Conservation (phyloP, 2,113 vertebrate species). For the Nibea albiflora region DNA sequence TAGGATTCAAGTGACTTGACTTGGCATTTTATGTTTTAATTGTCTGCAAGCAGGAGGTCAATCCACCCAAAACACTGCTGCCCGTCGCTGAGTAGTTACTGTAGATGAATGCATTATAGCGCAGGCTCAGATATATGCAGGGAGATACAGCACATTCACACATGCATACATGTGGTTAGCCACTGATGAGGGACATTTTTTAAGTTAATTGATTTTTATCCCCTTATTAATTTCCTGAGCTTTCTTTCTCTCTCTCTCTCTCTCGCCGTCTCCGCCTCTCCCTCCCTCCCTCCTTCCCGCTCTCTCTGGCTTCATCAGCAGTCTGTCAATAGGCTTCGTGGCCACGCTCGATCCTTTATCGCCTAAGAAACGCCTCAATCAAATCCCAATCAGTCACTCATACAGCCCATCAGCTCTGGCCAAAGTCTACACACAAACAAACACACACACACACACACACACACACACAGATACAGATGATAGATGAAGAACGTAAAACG, state of each 20-base stretch:
- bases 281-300: constrained; percentile 42
- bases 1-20: constrained; percentile 76
- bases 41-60: constrained; percentile 65
- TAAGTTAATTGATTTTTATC: constrained; percentile 85
- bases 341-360: constrained; percentile 80
- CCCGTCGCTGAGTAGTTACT: constrained; percentile 34
- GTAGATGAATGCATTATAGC: constrained; percentile 38
- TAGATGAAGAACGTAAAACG: constrained; percentile 55
- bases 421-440: constrained; percentile 21
- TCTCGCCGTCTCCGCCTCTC: constrained; percentile 21
- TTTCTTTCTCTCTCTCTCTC: constrained; percentile 42
- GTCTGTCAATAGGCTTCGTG: constrained; percentile 82
- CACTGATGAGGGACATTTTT: constrained; percentile 79
- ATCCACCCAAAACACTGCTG: constrained; percentile 59
- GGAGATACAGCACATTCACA: constrained; percentile 33
- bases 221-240: constrained; percentile 79
- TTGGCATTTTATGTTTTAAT: constrained; percentile 81
- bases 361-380: constrained; percentile 84
- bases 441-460: constrained; percentile 20
- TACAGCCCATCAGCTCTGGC: constrained; percentile 60
- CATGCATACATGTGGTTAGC: constrained; percentile 50
- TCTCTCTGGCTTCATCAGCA: constrained; percentile 82
- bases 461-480: constrained; percentile 44
- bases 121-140: constrained; percentile 24
- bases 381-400: constrained; percentile 84